Evolutionary conservation across 2,113 vertebrate species (phyloP), one percentile per base, ranked within the genome.

Genomic region (Datnioides undecimradiatus): DNA sequence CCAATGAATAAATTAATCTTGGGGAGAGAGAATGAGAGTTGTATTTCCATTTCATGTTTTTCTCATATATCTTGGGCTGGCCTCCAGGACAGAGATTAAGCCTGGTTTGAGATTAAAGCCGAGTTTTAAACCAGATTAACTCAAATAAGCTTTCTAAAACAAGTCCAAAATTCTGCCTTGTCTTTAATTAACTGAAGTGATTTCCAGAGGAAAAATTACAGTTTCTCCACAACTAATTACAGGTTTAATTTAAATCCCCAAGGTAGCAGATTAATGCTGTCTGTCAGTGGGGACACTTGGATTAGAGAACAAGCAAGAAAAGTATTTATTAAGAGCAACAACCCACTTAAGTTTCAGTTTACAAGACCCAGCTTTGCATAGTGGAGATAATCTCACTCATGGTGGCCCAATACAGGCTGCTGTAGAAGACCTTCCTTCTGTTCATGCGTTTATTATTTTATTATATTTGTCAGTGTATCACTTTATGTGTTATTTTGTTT

Each of bases 141-240:
- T 67, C 48, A 48, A 79, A 54, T 13, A 1, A 54, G 40, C 36
- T 79, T 79, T 43, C 27, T 34, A 19, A 23, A 36, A 60, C 38
- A 52, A 76, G 31, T 51, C 27, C 41, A 29, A 43, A 13, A 67
- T 38, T 66, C 54, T 51, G 21, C 48, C 36, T 74, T 0, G 6
- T 75, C 16, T 83, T 81, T 68, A 78, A 64, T 84, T 46, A 74
- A 46, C 34, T 67, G 25, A 75, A 27, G 16, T 29, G 23, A 65
- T 63, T 43, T 57, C 64, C 8, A 19, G 9, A 72, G 23, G 21
- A 73, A 38, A 48, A 51, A 59, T 17, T 29, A 71, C 72, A 71
- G 38, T 60, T 88, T 49, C 65, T 68, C 13, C 11, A 19, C 8
- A 34, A 51, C 19, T 49, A 59, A 46, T 69, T 55, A 23, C 19